Evolutionary conservation across 2,113 vertebrate species (phyloP).

Genomic region (Spea bombifrons): DNA sequence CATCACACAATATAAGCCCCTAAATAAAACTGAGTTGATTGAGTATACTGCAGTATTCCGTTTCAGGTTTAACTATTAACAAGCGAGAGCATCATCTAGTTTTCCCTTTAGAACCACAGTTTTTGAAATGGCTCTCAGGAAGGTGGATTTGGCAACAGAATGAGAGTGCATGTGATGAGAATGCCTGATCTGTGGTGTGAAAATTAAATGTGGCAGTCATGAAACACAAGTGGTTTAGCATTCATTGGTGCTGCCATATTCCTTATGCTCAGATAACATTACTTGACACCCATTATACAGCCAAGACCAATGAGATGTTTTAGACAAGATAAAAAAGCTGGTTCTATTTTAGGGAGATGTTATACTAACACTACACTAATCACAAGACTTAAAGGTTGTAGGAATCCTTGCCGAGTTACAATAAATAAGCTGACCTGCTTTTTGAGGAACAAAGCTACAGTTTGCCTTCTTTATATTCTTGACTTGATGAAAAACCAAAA

Average conservation of each 20-base stretch:
- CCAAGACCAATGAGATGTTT: slow-evolving; percentile 8
- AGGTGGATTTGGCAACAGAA: too few relatives aligned
- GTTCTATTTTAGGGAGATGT: neutral
- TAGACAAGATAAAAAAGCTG: neutral
- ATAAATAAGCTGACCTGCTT: too few relatives aligned
- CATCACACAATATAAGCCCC: too few relatives aligned
- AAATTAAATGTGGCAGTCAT: slow-evolving; percentile 23
- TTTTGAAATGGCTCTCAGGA: neutral
- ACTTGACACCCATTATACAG: slow-evolving; percentile 15
- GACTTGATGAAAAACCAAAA: too few relatives aligned
- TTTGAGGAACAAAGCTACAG: too few relatives aligned
- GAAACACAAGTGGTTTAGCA: slow-evolving; percentile 14
- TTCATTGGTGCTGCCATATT: slow-evolving; percentile 13
- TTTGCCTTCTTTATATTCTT: too few relatives aligned
- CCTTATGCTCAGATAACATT: slow-evolving; percentile 12
- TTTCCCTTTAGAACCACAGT: neutral
- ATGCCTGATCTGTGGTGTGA: slow-evolving; percentile 1
- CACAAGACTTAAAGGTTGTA: too few relatives aligned
- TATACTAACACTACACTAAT: neutral
- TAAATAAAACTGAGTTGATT: too few relatives aligned
- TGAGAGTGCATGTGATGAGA: neutral
- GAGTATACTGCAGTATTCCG: neutral
- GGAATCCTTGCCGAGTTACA: too few relatives aligned
- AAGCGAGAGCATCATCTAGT: slow-evolving; percentile 9
- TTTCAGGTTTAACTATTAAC: slow-evolving; percentile 8